phyloP scores from a whole-genome alignment of 2,113 vertebrate species.

The Phasianus colchicus region DNA sequence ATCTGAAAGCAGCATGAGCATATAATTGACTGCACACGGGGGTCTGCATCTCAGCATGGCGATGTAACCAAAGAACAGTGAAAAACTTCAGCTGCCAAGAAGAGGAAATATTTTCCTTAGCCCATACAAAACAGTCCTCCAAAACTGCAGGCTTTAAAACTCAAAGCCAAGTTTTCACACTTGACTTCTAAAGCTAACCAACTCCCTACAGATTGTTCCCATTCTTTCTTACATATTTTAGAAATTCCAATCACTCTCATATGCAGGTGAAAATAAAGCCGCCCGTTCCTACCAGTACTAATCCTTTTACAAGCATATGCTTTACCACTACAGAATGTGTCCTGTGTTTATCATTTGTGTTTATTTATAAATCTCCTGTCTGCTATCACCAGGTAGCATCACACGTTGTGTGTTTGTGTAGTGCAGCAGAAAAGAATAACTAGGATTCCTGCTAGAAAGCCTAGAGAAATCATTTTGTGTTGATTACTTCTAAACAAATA shows the following conservation, averaged over 20 bases:
- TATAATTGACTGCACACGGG: constrained; percentile 47
- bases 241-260: neutral
- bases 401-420: constrained; percentile 36
- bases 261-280: neutral
- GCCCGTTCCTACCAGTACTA: neutral
- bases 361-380: constrained; percentile 11
- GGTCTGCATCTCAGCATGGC: neutral
- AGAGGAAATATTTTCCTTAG: constrained; percentile 29
- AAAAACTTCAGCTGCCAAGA: constrained; percentile 19
- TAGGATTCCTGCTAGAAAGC: constrained; percentile 56
- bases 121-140: neutral
- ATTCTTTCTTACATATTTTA: neutral
- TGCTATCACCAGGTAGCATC: neutral
- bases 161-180: neutral
- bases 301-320: neutral
- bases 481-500: constrained; percentile 59
- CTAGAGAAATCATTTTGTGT: constrained; percentile 20
- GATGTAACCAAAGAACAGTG: neutral
- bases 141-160: constrained; percentile 32
- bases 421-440: constrained; percentile 47
- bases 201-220: neutral
- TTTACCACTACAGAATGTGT: constrained; percentile 3
- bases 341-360: constrained; percentile 20
- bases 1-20: constrained; percentile 48
- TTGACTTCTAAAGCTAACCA: neutral